Evolutionary conservation across 2,797 vertebrate species (phyloP).

Genomic region (Coregonus sp.): DNA sequence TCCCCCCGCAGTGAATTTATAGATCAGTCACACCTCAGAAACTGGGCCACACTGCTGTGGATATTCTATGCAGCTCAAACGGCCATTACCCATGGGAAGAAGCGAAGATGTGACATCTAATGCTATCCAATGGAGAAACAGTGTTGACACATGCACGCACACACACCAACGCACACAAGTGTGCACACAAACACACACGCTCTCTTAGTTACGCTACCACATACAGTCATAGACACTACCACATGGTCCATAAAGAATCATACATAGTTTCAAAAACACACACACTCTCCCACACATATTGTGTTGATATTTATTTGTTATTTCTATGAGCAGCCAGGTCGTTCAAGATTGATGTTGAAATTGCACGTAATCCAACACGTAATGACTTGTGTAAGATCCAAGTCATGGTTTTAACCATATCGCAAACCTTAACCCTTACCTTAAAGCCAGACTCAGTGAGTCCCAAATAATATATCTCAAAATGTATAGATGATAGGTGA

Average conservation of each 20-base stretch:
- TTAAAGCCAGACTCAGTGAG: no score
- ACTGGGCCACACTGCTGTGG: slow-evolving; percentile 45
- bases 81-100: slow-evolving; percentile 40
- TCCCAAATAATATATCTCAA: no score
- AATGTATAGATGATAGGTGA: no score
- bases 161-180: slow-evolving; percentile 12
- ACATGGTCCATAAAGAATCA: not conserved
- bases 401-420: no score
- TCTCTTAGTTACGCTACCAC: not conserved
- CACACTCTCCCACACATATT: not conserved
- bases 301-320: not conserved
- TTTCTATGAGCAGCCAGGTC: no score
- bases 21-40: slow-evolving; percentile 54
- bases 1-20: slow-evolving; percentile 50
- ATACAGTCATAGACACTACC: not conserved
- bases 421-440: no score
- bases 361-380: no score
- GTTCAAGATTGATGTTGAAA: no score
- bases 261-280: not conserved
- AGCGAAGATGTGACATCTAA: slow-evolving; percentile 40
- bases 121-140: slow-evolving; percentile 37
- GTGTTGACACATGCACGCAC: not conserved
- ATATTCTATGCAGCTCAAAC: slow-evolving; percentile 42
- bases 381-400: no score
- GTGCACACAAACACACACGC: not conserved